Evolutionary conservation across 2,797 vertebrate genomes (phyloP), one percentile per base, ranked within the genome.

Genomic region (Cynodonichthys magdalenae): DNA sequence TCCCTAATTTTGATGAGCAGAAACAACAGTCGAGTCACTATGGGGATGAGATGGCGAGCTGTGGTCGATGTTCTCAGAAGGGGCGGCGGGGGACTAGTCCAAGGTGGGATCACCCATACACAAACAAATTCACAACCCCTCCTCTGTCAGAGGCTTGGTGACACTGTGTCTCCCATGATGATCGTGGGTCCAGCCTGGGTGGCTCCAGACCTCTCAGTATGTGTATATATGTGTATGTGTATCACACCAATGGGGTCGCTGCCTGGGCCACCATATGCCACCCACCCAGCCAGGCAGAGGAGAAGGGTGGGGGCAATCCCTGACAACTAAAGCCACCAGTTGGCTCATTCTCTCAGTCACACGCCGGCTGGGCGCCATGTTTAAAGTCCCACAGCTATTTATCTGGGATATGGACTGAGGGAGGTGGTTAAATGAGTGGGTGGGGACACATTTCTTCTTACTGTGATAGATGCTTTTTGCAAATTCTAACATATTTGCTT

Each of bases 1-100:
- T 92, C 89, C 82, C 89, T 89, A 88, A 91, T 91, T 92, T 86
- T 90, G 92, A 92, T 91, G 87, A 87, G 87, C 81, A 85, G 84
- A 90, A 90, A 92, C 88, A 92, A 89, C 90, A 90, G 88, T 66
- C 53, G 73, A 84, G 88, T 92, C 87, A 69, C 91, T 89, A 88
- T 86, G 85, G 89, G 82, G 88, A 87, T 85, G 77, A 74, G 80
- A 77, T 58, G 75, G 77, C 53, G 76, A 78, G 81, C 77, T 54
- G 78, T 5, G 78, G 48, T 72, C 20, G 58, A 79, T 49, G 76
- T 86, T 92, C 90, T 88, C 89, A 87, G 79, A 83, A 85, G 59
- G 24, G 69, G 80, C 64, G 69, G 14, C 24, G 52, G 18, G n/a
- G 48, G 71, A 39, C 36, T 64, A 76, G 74, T 74, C 79, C 48